Percentiles rank a stretch among this genome's conserved stretches.
Conservation (phyloP, 2,797 vertebrate species). For the Vireo griseus region DNA sequence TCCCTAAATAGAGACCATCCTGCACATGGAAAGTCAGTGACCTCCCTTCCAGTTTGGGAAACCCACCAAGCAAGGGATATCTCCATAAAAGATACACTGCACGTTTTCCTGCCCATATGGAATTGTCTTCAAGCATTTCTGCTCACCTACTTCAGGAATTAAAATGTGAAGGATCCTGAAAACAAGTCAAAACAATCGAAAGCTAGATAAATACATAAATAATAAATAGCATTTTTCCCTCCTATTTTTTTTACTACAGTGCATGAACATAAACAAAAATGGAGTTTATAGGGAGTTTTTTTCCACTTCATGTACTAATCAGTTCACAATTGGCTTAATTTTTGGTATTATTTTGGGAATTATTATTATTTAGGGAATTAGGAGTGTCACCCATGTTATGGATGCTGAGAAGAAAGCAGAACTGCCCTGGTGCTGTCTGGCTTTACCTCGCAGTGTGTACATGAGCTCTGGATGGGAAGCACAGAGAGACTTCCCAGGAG, state of each 20-base stretch:
- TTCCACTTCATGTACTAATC: not conserved
- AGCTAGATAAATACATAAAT: not conserved
- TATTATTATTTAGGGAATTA: not conserved
- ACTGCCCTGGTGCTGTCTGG: not conserved
- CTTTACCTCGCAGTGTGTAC: fast-evolving
- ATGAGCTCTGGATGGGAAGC: fast-evolving
- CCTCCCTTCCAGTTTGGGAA: not conserved
- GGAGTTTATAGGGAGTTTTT: fast-evolving
- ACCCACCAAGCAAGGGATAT: not conserved
- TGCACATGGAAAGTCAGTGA: not conserved
- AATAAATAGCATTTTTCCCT: not conserved
- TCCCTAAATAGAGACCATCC: fast-evolving
- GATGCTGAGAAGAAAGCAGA: not conserved
- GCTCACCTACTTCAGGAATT: not conserved
- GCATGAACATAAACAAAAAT: not conserved
- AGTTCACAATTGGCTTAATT: not conserved
- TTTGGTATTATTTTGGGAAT: not conserved
- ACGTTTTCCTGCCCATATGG: not conserved
- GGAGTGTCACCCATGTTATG: not conserved
- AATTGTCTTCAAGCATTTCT: not conserved
- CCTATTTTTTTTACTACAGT: not conserved
- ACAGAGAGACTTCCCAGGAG: not conserved
- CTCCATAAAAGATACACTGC: not conserved
- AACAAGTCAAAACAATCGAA: not conserved
- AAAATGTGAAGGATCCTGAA: not conserved